A percentile compares a stretch with the other conserved stretches of the same genome.
phyloP scores from a whole-genome alignment of 2,797 vertebrate genomes.

The Phataginus tricuspis region DNA sequence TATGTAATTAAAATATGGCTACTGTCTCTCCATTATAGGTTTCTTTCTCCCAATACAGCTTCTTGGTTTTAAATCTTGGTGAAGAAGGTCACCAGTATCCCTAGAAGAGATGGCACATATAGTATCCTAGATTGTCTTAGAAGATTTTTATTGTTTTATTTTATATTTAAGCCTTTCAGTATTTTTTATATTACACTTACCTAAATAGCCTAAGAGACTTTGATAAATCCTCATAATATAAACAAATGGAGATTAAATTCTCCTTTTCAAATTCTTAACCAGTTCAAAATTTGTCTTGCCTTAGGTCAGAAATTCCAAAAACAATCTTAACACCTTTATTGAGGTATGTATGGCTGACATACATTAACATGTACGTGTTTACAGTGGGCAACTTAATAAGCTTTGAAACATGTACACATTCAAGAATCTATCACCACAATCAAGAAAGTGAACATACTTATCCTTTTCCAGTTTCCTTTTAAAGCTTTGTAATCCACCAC shows the following conservation, averaged over 20 bases:
- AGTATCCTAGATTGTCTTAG: neutral
- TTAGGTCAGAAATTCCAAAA: neutral
- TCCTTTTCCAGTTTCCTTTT: neutral
- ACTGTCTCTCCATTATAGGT: neutral
- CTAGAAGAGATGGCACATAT: neutral
- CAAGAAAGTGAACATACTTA: neutral
- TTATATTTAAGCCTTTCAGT: constrained; percentile 13
- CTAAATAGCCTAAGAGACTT: neutral
- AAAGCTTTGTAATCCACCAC: neutral
- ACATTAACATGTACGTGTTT: neutral
- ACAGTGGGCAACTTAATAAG: neutral
- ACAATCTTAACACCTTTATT: neutral
- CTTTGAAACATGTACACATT: neutral
- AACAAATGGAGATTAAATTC: neutral
- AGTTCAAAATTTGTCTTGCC: neutral
- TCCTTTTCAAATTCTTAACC: constrained; percentile 6
- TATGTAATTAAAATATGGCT: constrained; percentile 36
- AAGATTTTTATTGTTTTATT: neutral
- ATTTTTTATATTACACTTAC: neutral
- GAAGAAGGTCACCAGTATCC: neutral
- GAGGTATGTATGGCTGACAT: neutral
- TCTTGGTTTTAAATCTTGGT: neutral
- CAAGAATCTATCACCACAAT: neutral
- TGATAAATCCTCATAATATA: neutral
- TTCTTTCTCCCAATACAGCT: neutral